Base-by-base conservation (phyloP, 2,888 invertebrate species). In the Tethea ocularis region DNA sequence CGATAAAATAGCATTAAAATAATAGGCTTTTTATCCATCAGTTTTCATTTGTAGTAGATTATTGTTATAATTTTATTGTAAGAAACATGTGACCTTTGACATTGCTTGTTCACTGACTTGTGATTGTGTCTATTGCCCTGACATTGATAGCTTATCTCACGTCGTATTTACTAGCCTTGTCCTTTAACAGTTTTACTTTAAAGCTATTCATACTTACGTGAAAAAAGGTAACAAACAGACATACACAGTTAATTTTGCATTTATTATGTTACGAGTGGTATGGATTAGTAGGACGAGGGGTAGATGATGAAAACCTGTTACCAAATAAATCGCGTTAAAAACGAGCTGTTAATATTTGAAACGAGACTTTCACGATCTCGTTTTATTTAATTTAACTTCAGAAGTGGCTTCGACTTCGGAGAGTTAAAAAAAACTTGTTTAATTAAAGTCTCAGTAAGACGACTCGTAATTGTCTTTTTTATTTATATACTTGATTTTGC, bases 71-170 rank as follows among this genome's bases (percentile, higher is more conserved):
- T 46, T 46, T 46, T 20, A 46, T 46, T 20, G 46, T 20, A 10
- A 46, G 3, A 46, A 41, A 38, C n/a, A 41, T 46, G 46, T 20
- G 17, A 46, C 46, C 10, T 10, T 20, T 20, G 46, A 46, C 46
- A 46, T 46, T 46, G 46, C 46, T n/a, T 46, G 46, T 46, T 46
- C 20, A 46, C n/a, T n/a, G 20, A 46, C 46, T 38, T 41, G 41
- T 17, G 15, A 41, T 41, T 41, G 41, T 17, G 17, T 38, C 17
- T 46, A 20, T 46, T 46, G 20, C 46, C 46, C 10, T 46, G 46
- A n/a, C 20, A 46, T 46, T 46, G 46, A 20, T 10, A 41, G 6
- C 20, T 8, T 46, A 46, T 46, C 20, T 46, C 46, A 46, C 20
- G 46, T 20, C 20, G 7, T 10, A n/a, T 1, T 33, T 33, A 13